A percentile compares a stretch with the other conserved stretches of the same genome.
Conservation (phyloP, 2,797 vertebrate species). For the Peromyscus eremicus region DNA sequence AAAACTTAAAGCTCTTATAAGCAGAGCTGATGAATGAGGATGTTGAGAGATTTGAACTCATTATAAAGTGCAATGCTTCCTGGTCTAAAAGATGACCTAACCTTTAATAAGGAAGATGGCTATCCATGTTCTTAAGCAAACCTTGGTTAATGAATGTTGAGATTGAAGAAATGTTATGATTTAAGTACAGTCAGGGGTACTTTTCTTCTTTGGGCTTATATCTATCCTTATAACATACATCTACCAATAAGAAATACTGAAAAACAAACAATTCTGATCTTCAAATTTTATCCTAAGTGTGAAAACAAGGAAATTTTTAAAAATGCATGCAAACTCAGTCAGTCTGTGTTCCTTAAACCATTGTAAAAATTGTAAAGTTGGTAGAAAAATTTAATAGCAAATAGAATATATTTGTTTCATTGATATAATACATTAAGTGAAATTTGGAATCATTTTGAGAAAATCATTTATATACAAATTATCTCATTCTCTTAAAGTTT, state of each 20-base stretch:
- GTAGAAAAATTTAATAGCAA: not conserved
- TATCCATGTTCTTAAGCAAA: conserved; percentile 33
- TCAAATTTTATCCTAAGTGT: conserved; percentile 25
- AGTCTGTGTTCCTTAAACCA: not conserved
- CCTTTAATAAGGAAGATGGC: conserved; percentile 27
- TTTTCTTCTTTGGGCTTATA: not conserved
- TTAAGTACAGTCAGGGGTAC: not conserved
- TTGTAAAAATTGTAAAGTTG: conserved; percentile 43
- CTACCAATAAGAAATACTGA: not conserved
- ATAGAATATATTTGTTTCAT: conserved; percentile 50
- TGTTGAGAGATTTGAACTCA: conserved; percentile 33
- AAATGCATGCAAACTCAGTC: not conserved
- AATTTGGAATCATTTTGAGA: conserved; percentile 45
- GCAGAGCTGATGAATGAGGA: conserved; percentile 41
- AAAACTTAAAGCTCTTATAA: conserved; percentile 62
- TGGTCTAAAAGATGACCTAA: conserved; percentile 32
- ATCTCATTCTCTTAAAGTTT: conserved; percentile 44
- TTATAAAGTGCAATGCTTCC: conserved; percentile 25
- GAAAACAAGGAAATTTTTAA: not conserved
- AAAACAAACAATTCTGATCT: conserved; percentile 45
- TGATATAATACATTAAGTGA: not conserved
- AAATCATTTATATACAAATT: conserved; percentile 11
- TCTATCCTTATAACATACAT: not conserved
- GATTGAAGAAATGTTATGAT: conserved; percentile 44
- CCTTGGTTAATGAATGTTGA: conserved; percentile 19